Base-by-base conservation (phyloP, 53 echinoderm and acorn worm genomes). In the Glandiceps talaboti region DNA sequence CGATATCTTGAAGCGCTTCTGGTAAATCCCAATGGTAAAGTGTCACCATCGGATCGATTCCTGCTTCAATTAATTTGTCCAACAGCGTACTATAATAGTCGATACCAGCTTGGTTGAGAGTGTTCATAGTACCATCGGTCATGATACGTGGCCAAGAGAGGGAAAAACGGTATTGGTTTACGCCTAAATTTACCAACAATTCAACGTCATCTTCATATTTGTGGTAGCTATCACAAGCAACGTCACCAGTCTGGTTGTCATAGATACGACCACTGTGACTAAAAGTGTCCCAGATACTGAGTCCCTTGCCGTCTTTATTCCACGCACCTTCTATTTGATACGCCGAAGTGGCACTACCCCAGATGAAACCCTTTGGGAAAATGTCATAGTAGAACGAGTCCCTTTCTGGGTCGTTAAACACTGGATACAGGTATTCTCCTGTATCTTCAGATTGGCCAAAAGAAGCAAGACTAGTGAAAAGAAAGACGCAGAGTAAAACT, bases 1-100 rank as follows among this genome's bases (percentile, higher is more conserved):
- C 91, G 12, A 75, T 30, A 30, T 87, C 88, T 74, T 95, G 90
- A 1, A 92, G 78, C 0, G 33, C 74, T 77, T 92, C 88, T 0
- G 95, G 95, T 10, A 95, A 82, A 74, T 94, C 94, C 94, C 94
- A 94, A 81, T 94, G 94, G 80, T 94, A 94, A 1, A 91, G 89
- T 0, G 94, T 95, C 25, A 90, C 88, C 77, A 95, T 86, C 0
- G 95, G 95, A 78, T 92, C 85, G 79, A 92, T 92, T 30, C 82
- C 87, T 77, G 85, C 88, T 26, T 81, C 85, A 20, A 94, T 79
- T 1, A 95, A 88, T 29, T 82, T 86, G 30, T 88, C 85, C 14
- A 92, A 83, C 25, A 92, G 85, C 32, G 86, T 80, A 25, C 83
- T 82, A 79, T 95, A 95, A 78, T 95, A 90, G 30, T 74, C 86